Percentiles rank a stretch among this genome's conserved stretches.
Conservation (phyloP, 2,888 invertebrate species). For the Euzophera pinguis region DNA sequence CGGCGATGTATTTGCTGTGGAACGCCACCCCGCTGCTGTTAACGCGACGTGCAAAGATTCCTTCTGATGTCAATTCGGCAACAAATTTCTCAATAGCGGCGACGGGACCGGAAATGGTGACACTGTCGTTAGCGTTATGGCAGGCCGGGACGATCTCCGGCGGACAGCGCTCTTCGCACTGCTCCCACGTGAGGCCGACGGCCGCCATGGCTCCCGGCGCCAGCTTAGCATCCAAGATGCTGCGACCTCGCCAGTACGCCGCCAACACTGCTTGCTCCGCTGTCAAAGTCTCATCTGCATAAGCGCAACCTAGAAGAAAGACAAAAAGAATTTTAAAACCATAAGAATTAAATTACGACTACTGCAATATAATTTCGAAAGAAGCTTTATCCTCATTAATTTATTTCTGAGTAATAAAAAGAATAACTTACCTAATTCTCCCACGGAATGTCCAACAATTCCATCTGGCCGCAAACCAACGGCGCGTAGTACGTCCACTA, state of each 20-base stretch:
- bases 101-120: constrained; percentile 94
- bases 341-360: too few species aligned
- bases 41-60: constrained; percentile 91
- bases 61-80: constrained; percentile 84
- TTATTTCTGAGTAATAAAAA: not conserved
- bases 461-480: constrained; percentile 93
- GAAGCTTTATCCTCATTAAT: not conserved
- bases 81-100: constrained; percentile 84
- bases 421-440: constrained; percentile 84
- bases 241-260: constrained; percentile 95
- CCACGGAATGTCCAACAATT: constrained; percentile 97
- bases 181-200: constrained; percentile 93
- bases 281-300: constrained; percentile 97
- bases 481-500: constrained; percentile 91
- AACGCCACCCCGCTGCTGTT: constrained; percentile 95
- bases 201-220: constrained; percentile 94
- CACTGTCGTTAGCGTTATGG: constrained; percentile 96
- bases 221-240: constrained; percentile 87
- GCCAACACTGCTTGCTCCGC: constrained; percentile 96
- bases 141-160: constrained; percentile 92
- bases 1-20: constrained; percentile 94
- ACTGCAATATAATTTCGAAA: too few species aligned
- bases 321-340: too few species aligned
- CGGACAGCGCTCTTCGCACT: constrained; percentile 86
- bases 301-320: constrained; percentile 87